phyloP scores from a whole-genome alignment of 64 coral and sea anemone species.

The Hydrozoanthus tunicans region DNA sequence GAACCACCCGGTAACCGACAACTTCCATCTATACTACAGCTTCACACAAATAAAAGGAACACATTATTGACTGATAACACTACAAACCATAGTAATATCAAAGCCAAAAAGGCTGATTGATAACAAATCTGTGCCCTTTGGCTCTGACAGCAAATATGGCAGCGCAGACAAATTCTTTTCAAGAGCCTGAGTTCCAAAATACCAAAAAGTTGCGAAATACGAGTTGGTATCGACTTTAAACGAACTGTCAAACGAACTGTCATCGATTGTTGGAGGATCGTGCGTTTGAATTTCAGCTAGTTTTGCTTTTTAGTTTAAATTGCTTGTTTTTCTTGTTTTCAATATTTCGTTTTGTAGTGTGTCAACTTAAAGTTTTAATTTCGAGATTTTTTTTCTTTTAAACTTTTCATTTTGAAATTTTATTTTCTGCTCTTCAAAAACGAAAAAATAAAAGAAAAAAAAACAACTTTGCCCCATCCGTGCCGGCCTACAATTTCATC shows the following conservation, averaged over 20 bases:
- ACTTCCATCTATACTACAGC: slow-evolving; percentile 70
- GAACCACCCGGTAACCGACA: slow-evolving; percentile 96
- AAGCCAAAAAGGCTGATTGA: slow-evolving; percentile 7
- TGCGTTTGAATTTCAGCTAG: too few relatives aligned
- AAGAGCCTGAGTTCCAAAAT: slow-evolving; percentile 18
- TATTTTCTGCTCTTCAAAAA: too few relatives aligned
- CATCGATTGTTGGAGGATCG: too few relatives aligned
- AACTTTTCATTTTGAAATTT: too few relatives aligned
- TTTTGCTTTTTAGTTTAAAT: too few relatives aligned
- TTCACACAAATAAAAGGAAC: neutral
- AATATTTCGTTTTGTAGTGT: too few relatives aligned
- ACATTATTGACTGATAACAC: slow-evolving; percentile 27
- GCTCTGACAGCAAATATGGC: slow-evolving; percentile 8
- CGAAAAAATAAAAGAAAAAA: too few relatives aligned
- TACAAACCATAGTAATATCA: slow-evolving; percentile 15
- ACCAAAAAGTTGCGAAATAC: neutral
- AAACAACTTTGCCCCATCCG: too few relatives aligned
- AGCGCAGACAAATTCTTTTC: neutral
- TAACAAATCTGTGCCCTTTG: neutral
- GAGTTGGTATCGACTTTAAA: neutral
- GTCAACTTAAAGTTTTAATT: too few relatives aligned
- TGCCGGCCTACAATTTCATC: too few relatives aligned
- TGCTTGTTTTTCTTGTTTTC: too few relatives aligned
- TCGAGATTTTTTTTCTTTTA: too few relatives aligned
- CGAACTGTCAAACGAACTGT: neutral